Evolutionary conservation across 2,888 invertebrate species (phyloP).

Genomic region (Lasioglossum zephyrum): DNA sequence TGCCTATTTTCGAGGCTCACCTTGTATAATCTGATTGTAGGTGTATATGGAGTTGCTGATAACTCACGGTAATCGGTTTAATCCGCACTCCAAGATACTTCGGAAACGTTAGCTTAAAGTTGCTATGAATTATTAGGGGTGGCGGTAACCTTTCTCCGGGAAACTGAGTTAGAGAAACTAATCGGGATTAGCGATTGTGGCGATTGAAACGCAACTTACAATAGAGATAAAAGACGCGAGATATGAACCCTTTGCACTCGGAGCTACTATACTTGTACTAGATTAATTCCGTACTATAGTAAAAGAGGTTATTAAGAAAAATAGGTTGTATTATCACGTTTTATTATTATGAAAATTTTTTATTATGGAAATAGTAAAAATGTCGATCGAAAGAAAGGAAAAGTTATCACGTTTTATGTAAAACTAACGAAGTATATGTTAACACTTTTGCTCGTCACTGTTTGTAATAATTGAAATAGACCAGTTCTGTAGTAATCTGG

Average conservation of each 20-base stretch:
- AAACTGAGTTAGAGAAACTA: slow-evolving; percentile 1
- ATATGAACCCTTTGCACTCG: background rate
- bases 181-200: background rate
- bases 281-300: no score
- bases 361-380: no score
- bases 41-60: background rate
- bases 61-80: background rate
- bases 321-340: no score
- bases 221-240: background rate
- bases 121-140: background rate
- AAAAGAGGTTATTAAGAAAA: no score
- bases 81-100: background rate
- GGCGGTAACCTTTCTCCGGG: background rate
- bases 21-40: background rate
- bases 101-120: background rate
- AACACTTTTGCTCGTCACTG: no score
- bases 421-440: no score
- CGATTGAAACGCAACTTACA: background rate
- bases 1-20: background rate
- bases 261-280: no score
- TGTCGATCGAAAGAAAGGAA: no score
- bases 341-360: no score
- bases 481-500: no score
- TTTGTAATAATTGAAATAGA: no score
- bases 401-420: no score